These are phyloP conservation scores for Pentalonia nigronervosa DNA, from an alignment of 1,140 invertebrate species.

Conservation along the genomic window DNA sequence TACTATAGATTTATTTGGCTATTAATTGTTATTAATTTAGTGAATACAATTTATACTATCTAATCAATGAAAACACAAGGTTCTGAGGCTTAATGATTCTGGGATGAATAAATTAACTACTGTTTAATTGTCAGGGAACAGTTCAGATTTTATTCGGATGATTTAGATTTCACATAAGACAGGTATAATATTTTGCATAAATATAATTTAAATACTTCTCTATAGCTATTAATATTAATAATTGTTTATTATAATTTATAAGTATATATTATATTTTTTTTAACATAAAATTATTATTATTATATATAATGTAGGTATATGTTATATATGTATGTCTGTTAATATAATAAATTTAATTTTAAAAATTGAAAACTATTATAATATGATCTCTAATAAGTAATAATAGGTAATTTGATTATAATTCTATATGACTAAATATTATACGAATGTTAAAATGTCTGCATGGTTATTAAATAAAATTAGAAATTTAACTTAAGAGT, in stretches of 20 bases:
- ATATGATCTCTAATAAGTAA: conserved; percentile 37
- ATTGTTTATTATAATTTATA: conserved; percentile 36
- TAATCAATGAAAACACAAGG: conserved; percentile 29
- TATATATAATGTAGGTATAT: not conserved
- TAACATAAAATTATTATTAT: conserved; percentile 31
- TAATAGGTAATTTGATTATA: conserved; percentile 41
- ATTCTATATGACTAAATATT: conserved; percentile 34
- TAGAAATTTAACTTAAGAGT: conserved; percentile 19
- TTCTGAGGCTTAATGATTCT: conserved; percentile 33
- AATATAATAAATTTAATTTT: conserved; percentile 28
- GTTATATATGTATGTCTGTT: not conserved
- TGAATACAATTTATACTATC: not conserved
- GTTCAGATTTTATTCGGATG: conserved; percentile 53
- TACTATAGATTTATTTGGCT: conserved; percentile 32
- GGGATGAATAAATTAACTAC: not conserved
- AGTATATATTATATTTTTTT: conserved; percentile 41
- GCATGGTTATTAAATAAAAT: conserved; percentile 42
- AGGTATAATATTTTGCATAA: conserved; percentile 39
- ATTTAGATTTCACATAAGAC: conserved; percentile 31
- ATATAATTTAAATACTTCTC: conserved; percentile 51
- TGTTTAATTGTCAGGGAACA: conserved; percentile 5
- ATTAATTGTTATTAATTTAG: not conserved
- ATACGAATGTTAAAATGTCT: conserved; percentile 22
- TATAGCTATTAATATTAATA: conserved; percentile 20
- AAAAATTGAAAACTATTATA: conserved; percentile 44